A percentile compares a stretch with the other conserved stretches of the same genome.
Conservation (phyloP, 92 coral and sea anemone genomes). For the Epizoanthus rinbou region DNA sequence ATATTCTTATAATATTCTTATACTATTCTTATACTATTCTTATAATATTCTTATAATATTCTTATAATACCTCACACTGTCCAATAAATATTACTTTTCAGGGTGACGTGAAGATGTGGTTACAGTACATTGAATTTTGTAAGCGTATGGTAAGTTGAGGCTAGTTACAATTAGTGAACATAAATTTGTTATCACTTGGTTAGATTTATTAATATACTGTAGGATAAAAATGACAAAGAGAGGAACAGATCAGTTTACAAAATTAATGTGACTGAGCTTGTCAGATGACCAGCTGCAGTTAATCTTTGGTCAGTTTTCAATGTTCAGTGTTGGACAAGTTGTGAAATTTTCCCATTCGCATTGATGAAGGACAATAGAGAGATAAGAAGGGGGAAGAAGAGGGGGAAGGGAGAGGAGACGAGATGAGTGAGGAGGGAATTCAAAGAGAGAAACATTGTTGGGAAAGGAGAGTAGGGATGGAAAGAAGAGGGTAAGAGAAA, state of each 20-base stretch:
- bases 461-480: not conserved
- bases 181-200: not conserved
- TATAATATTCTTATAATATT: too few species aligned
- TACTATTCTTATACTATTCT: too few species aligned
- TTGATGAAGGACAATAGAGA: not conserved
- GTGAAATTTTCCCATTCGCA: too few species aligned
- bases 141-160: conserved; percentile 74
- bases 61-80: not conserved
- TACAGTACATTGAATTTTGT: conserved; percentile 95
- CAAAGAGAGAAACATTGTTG: not conserved
- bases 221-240: not conserved
- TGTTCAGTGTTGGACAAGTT: too few species aligned
- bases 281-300: too few species aligned
- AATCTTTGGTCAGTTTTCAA: too few species aligned
- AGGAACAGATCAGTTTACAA: not conserved
- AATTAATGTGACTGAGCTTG: not conserved
- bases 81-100: conserved; percentile 15
- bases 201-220: not conserved
- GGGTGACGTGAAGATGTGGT: conserved; percentile 95
- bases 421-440: not conserved
- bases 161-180: not conserved
- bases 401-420: not conserved
- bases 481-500: not conserved
- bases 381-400: not conserved
- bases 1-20: too few species aligned